Conservation (phyloP, 1,140 invertebrate species). For the Drosophila tristis region DNA sequence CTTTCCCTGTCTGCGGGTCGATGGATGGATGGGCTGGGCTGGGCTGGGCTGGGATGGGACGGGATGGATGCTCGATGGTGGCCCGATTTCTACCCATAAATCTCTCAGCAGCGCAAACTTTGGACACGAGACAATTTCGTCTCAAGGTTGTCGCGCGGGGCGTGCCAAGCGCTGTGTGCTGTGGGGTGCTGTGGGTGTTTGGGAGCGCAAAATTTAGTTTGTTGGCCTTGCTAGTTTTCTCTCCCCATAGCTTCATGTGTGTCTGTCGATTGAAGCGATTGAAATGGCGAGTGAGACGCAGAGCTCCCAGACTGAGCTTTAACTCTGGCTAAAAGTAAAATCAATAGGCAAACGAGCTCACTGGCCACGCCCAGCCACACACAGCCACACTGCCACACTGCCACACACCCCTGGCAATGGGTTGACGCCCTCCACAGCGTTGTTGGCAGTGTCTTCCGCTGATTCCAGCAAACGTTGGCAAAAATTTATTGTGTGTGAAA, state of each 20-base stretch:
- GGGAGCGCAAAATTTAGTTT: neutral
- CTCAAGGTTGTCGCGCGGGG: slow-evolving; percentile 58
- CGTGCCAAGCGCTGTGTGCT: neutral
- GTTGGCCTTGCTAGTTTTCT: slow-evolving; percentile 29
- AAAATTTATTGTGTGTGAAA: slow-evolving; percentile 83
- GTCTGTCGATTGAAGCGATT: slow-evolving; percentile 12
- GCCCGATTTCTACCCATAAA: slow-evolving; percentile 56
- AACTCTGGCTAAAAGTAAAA: slow-evolving; percentile 46
- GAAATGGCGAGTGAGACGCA: no score
- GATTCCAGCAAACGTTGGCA: slow-evolving; percentile 66
- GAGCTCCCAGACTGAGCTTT: slow-evolving; percentile 26
- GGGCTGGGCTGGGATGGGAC: neutral
- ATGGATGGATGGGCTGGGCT: no score
- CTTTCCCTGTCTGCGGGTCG: slow-evolving; percentile 18
- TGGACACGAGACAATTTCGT: slow-evolving; percentile 46
- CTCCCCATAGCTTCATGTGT: slow-evolving; percentile 25
- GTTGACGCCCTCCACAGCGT: slow-evolving; percentile 3
- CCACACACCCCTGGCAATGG: no score
- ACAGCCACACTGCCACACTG: neutral
- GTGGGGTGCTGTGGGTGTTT: neutral
- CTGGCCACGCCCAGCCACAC: slow-evolving; percentile 43
- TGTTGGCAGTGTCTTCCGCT: slow-evolving; percentile 17
- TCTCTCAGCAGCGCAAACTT: slow-evolving; percentile 54
- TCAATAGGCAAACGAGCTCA: slow-evolving; percentile 68
- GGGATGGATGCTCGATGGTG: no score